Base-by-base conservation (phyloP, 2,888 invertebrate genomes). In the Gymnoscelis rufifasciata region DNA sequence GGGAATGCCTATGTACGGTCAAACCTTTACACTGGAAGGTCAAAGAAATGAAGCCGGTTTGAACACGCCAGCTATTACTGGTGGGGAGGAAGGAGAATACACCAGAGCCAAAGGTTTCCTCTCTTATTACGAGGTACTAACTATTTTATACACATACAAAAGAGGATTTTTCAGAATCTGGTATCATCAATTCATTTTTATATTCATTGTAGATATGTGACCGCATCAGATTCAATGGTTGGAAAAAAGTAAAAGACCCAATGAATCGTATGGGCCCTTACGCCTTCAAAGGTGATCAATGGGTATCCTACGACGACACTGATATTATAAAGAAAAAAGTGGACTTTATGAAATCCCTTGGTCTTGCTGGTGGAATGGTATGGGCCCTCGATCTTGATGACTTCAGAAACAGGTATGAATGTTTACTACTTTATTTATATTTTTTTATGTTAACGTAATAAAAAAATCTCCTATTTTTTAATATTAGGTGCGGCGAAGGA, bases 361-460 rank as follows among this genome's bases (percentile, higher is more conserved):
- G 93, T 52, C 89, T 97, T 11, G 96, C 93, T 8, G 96, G 96
- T 47, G 96, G 95, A 11, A 96, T 96, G 96, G 91, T 96, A 31
- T 96, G 96, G 96, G 96, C 96, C 0, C 81, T 96, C 26, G 96
- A 96, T 83, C 90, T 96, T 57, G 96, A 97, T 60, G 96, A 97
- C 76, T 96, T 95, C 70, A 91, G 90, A 53, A 92, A 93, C 67
- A 90, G 87, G 88, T 88, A 68, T 39, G 37, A 40, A 10, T 15
- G n/a, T 35, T 35, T 7, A 2, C 7, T 2, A 7, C 19, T n/a
- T n/a, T n/a, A n/a, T n/a, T n/a, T n/a, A n/a, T n/a, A n/a, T n/a
- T n/a, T n/a, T n/a, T n/a, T n/a, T n/a, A n/a, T n/a, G n/a, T n/a
- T n/a, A n/a, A n/a, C n/a, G n/a, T n/a, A n/a, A n/a, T n/a, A n/a